Conservation (phyloP, 2,888 invertebrate genomes). For the Artemia sinica region DNA sequence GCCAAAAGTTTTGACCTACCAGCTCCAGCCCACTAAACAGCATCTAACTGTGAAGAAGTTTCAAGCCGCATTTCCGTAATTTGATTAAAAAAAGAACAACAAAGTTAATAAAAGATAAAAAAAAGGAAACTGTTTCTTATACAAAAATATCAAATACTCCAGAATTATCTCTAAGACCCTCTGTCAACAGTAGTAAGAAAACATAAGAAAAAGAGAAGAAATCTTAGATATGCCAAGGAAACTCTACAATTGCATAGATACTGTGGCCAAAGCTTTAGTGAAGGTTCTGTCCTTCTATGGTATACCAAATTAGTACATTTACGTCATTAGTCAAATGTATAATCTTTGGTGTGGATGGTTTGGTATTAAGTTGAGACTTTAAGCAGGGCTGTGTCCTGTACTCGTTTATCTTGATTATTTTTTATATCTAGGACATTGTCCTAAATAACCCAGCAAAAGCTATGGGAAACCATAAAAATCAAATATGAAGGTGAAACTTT, state of each 20-base stretch:
- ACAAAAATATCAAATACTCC: not conserved
- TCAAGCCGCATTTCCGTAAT: too few relatives aligned
- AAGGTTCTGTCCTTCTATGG: not conserved
- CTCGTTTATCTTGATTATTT: too few relatives aligned
- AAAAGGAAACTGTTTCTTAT: not conserved
- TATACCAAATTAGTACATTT: not conserved
- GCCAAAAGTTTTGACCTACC: too few relatives aligned
- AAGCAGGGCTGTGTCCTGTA: too few relatives aligned
- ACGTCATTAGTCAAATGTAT: not conserved
- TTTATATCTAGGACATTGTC: too few relatives aligned
- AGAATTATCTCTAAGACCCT: not conserved
- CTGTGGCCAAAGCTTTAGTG: not conserved
- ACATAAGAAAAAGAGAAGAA: too few relatives aligned
- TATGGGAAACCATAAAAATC: not conserved
- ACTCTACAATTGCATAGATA: too few relatives aligned
- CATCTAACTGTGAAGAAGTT: too few relatives aligned
- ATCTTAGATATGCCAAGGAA: too few relatives aligned
- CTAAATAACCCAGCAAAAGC: not conserved
- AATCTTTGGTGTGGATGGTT: conserved; percentile 10
- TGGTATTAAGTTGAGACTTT: not conserved
- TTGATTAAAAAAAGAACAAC: too few relatives aligned
- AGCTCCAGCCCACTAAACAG: too few relatives aligned
- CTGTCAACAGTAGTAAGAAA: not conserved
- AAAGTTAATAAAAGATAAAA: too few relatives aligned
- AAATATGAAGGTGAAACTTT: not conserved